Percentiles rank a stretch among this genome's conserved stretches.
Conservation (phyloP, 2,888 invertebrate species). For the Dryomyza anilis region DNA sequence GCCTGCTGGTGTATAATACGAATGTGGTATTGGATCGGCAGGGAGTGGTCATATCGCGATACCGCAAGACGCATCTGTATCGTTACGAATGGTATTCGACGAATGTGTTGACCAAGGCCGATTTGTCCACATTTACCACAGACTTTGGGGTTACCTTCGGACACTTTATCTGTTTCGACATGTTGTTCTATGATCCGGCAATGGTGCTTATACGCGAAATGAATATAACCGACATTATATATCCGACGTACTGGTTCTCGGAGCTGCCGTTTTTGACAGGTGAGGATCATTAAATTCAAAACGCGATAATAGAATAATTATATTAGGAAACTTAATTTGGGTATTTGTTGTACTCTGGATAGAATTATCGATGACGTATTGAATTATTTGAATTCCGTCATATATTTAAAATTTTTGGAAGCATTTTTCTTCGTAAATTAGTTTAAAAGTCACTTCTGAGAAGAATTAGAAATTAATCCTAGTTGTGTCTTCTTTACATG, state of each 20-base stretch:
- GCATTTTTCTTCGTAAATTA: not conserved
- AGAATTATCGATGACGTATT: too few species aligned
- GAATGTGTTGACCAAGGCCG: conserved; percentile 61
- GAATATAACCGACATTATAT: conserved; percentile 58
- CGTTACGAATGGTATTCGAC: conserved; percentile 64
- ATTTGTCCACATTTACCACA: conserved; percentile 70
- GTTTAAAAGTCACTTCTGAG: not conserved
- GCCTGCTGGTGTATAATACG: conserved; percentile 69
- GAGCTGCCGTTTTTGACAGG: conserved; percentile 70
- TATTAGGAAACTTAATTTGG: too few species aligned
- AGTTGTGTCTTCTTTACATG: too few species aligned
- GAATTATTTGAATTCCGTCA: too few species aligned
- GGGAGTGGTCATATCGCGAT: conserved; percentile 72
- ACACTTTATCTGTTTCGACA: conserved; percentile 82
- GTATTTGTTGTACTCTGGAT: too few species aligned
- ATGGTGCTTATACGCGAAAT: conserved; percentile 57
- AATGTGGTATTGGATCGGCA: conserved; percentile 76
- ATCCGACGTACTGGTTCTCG: conserved; percentile 80
- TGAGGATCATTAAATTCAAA: conserved; percentile 39
- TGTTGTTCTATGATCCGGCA: conserved; percentile 75
- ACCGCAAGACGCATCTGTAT: conserved; percentile 55
- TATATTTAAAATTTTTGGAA: not conserved
- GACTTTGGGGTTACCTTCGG: conserved; percentile 83
- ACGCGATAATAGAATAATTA: not conserved
- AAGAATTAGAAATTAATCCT: too few species aligned